Evolutionary conservation across 2,888 invertebrate species (phyloP), one percentile per base, ranked within the genome.

Genomic region (Lithophane socia): DNA sequence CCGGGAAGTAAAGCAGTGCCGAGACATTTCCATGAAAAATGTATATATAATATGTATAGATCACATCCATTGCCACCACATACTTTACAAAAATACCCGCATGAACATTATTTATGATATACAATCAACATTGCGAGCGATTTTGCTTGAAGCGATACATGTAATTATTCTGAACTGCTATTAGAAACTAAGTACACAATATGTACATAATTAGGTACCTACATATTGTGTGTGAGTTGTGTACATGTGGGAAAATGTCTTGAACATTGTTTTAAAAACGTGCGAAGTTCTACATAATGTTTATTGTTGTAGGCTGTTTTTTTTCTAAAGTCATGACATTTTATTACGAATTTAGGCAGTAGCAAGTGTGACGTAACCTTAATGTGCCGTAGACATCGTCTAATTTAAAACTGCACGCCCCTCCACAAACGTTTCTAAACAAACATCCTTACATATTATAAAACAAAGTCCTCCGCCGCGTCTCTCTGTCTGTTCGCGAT

Each of bases 111-210:
- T 72, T 81, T 66, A 75, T 74, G 71, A 64, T 52, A 84, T 54
- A 74, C 73, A 73, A 81, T 84, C 81, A 77, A 75, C 84, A 84
- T 84, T 82, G 76, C 76, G 18, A 37, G 29, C 84, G 58, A 61
- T 66, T 79, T 75, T 73, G 63, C 29, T 75, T 42, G 1, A 65
- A 73, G 70, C 65, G 68, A 82, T 74, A 79, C 49, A 18, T 71
- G 49, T 64, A 68, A 83, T 73, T 83, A 83, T 52, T 24, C 75
- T 49, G 49, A 77, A 60, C 52, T 5, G 52, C 37, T 54, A 71
- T 58, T 67, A 79, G 24, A n/a, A 70, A 78, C 49, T 49, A 73
- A 63, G 54, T 47, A 29, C 12, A 8, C 60, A 37, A 29, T 5
- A 69, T 13, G 42, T 44, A 66, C 61, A 16, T 67, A 37, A 37